A percentile compares a stretch with the other conserved stretches of the same genome.
These are phyloP conservation scores for Bungarus multicinctus DNA, from an alignment of 2,113 vertebrate genomes.

Conservation along the genomic window DNA sequence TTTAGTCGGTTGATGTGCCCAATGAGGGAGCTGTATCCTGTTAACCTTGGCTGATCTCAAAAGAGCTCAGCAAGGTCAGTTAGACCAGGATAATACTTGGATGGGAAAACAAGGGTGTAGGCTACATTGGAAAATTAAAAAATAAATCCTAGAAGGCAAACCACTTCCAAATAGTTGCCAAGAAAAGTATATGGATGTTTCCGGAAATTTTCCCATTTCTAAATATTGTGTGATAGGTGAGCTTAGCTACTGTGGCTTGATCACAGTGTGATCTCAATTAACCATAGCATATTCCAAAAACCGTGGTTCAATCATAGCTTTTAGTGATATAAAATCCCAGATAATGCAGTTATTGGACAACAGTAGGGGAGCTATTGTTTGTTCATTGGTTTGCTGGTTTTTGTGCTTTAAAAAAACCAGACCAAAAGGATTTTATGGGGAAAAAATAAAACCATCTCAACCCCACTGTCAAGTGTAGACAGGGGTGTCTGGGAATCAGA, in stretches of 20 bases:
- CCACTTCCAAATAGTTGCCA: not conserved
- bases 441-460: not conserved
- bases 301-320: not conserved
- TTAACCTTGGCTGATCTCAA: not conserved
- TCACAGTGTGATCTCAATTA: not conserved
- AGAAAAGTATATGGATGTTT: not conserved
- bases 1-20: not conserved
- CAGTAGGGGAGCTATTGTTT: not conserved
- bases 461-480: not conserved
- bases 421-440: not conserved
- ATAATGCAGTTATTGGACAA: not conserved
- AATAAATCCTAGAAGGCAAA: not conserved
- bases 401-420: not conserved
- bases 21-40: not conserved
- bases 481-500: not conserved
- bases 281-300: not conserved
- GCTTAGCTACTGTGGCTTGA: not conserved
- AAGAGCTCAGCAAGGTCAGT: not conserved
- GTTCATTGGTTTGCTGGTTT: not conserved
- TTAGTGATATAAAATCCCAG: not conserved
- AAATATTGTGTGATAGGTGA: not conserved
- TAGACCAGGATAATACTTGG: not conserved
- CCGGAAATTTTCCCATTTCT: not conserved
- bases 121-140: not conserved
- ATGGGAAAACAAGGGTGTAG: not conserved